phyloP scores from a whole-genome alignment of 2,888 invertebrate species.

The Eledona agricola region DNA sequence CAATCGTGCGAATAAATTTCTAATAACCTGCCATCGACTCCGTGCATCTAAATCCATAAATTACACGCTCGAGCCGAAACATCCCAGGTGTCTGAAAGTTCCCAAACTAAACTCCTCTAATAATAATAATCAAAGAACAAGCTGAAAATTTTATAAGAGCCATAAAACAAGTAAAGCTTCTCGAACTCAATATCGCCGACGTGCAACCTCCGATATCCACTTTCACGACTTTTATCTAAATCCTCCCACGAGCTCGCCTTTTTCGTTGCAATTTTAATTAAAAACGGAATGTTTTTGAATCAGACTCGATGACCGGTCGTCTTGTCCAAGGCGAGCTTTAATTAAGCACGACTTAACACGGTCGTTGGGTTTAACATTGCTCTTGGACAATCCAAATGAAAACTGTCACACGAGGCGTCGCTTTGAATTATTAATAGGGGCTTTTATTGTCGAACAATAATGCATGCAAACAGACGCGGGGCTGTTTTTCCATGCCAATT shows the following conservation, averaged over 20 bases:
- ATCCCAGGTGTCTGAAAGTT: too few species aligned
- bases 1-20: too few species aligned
- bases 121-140: constrained; percentile 17
- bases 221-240: constrained; percentile 2
- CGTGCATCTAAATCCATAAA: too few species aligned
- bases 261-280: constrained; percentile 14
- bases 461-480: constrained; percentile 10
- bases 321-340: too few species aligned
- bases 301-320: too few species aligned
- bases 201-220: too few species aligned
- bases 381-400: constrained; percentile 24
- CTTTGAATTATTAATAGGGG: constrained; percentile 20
- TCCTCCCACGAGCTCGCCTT: constrained; percentile 1
- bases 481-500: too few species aligned
- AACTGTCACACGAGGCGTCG: constrained; percentile 20
- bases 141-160: constrained; percentile 7
- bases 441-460: constrained; percentile 22
- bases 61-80: too few species aligned
- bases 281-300: constrained; percentile 4
- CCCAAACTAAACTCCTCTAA: too few species aligned
- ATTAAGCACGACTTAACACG: constrained; percentile 26
- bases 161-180: constrained; percentile 7
- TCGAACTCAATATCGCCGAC: neutral
- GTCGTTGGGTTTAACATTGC: constrained; percentile 15
- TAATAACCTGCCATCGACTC: too few species aligned